Base-by-base conservation (phyloP, 2,797 vertebrate genomes). In the Danio aesculapii region DNA sequence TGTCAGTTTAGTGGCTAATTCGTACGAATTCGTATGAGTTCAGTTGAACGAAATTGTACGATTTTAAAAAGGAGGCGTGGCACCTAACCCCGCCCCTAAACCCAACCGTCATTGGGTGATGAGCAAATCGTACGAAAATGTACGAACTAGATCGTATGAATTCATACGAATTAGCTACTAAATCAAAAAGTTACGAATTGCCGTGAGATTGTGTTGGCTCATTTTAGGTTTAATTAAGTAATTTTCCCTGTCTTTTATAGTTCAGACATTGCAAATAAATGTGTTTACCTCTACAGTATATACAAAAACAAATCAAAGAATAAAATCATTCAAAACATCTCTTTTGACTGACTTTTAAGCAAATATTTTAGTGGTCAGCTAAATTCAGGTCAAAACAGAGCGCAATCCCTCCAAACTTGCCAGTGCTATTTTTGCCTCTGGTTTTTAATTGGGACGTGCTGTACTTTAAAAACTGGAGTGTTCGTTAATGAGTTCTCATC, bases 361-460 rank as follows among this genome's bases (percentile, higher is more conserved):
- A 52, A 58, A 59, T 73, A 43, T 73, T 59, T 44, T 57, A 10
- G 8, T 14, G 53, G 70, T 50, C 58, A 52, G 59, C 39, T 41
- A 52, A 19, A 52, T 52, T 75, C 47, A 53, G 58, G 73, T 63
- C 46, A 73, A 41, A 62, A 75, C 13, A 62, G 21, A 50, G 10
- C 43, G 55, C 53, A 71, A 71, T 43, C 70, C 13, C 41, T 58
- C n/a, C 5, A 6, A 61, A 47, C 12, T 6, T 30, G 71, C 57
- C 57, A 61, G 55, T 47, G 11, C 73, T 75, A 75, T 64, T 64
- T 75, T 44, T 64, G 49, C 30, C 47, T 64, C 21, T 75, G 11
- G 47, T 75, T 43, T 75, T 63, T 41, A 75, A 52, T 17, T 75
- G 47, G 73, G 73, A 75, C 73, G 3, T 62, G 21, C 30, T 63